These are phyloP conservation scores for Mactromeris polynyma DNA, from an alignment of 2,888 invertebrate species.

Conservation along the genomic window DNA sequence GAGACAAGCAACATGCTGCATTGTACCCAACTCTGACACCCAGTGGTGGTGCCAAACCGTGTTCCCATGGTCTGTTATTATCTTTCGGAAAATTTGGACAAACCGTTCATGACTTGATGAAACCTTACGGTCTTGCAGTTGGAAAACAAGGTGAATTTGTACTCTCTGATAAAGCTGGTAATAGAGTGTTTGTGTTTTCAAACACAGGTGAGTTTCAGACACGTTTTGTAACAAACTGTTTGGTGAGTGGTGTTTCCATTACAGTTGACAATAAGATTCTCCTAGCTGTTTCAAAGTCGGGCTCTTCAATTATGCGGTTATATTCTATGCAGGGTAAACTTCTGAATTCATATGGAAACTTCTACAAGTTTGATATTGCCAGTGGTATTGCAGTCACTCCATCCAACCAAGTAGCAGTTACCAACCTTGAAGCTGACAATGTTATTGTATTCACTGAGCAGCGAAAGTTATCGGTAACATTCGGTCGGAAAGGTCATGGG, in stretches of 20 bases:
- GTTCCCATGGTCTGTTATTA: slow-evolving; percentile 72
- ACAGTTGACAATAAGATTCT: slow-evolving; percentile 77
- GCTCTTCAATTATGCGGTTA: slow-evolving; percentile 76
- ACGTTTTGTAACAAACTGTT: slow-evolving; percentile 74
- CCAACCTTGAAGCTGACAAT: slow-evolving; percentile 77
- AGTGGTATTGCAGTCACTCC: slow-evolving; percentile 78
- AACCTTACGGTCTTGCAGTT: slow-evolving; percentile 81
- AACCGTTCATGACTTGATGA: slow-evolving; percentile 76
- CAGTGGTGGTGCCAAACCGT: slow-evolving; percentile 54
- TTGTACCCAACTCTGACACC: slow-evolving; percentile 61
- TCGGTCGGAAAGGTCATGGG: slow-evolving; percentile 82
- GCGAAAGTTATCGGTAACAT: slow-evolving; percentile 79
- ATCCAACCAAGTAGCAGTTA: slow-evolving; percentile 75
- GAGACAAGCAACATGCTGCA: not conserved
- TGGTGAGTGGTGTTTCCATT: slow-evolving; percentile 77
- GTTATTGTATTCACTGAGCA: slow-evolving; percentile 81
- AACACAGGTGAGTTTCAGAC: slow-evolving; percentile 74
- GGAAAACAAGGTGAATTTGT: slow-evolving; percentile 79
- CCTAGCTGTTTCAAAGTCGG: slow-evolving; percentile 76
- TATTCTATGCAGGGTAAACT: slow-evolving; percentile 75
- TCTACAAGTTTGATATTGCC: slow-evolving; percentile 78
- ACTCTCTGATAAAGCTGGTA: slow-evolving; percentile 80
- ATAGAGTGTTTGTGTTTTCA: slow-evolving; percentile 80
- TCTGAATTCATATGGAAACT: slow-evolving; percentile 77
- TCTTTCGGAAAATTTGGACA: slow-evolving; percentile 81